Base-by-base conservation (phyloP, 1,140 invertebrate genomes). In the Dinoponera quadriceps region DNA sequence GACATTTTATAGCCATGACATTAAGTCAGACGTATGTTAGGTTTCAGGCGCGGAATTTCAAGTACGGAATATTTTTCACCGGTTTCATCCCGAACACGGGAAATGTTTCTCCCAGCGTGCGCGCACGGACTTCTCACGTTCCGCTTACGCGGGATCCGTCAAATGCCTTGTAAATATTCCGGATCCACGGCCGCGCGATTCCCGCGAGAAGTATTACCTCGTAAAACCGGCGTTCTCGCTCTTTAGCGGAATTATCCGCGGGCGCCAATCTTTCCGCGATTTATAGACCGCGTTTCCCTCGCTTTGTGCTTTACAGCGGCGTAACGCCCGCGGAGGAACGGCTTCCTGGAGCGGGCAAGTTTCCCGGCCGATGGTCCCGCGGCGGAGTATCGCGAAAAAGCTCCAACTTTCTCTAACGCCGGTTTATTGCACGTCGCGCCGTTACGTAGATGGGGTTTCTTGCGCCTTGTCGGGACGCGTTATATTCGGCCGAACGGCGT, bases 351-450 rank as follows among this genome's bases (percentile, higher is more conserved):
- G 48, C 13, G 65, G 18, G 25, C 38, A 66, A 77, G 62, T 55
- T 63, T 63, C 44, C 44, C 38, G 25, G 49, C 11, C 33, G 49
- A 54, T 25, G 11, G 33, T 81, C 48, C 57, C 51, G 27, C 18
- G 22, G 11, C 49, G 20, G 49, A 25, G 49, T 55, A 65, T 48
- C 49, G 33, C 38, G 60, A 55, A 49, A 55, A 72, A 57, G 25
- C 72, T 75, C 27, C 48, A 85, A 83, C 71, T 85, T 85, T 68
- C 72, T 29, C 48, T 51, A 38, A 83, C 38, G 65, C 62, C 62
- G n/a, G 38, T 83, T 83, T 69, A 83, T 75, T 62, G 81, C 44
- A 29, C 44, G 55, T 69, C 48, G 38, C 33, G 29, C 22, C 54
- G 78, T 65, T 63, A 63, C 49, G 65, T 16, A 63, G 59, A 69